phyloP scores from a whole-genome alignment of 2,888 invertebrate species.

The Meliscaeva auricollis region DNA sequence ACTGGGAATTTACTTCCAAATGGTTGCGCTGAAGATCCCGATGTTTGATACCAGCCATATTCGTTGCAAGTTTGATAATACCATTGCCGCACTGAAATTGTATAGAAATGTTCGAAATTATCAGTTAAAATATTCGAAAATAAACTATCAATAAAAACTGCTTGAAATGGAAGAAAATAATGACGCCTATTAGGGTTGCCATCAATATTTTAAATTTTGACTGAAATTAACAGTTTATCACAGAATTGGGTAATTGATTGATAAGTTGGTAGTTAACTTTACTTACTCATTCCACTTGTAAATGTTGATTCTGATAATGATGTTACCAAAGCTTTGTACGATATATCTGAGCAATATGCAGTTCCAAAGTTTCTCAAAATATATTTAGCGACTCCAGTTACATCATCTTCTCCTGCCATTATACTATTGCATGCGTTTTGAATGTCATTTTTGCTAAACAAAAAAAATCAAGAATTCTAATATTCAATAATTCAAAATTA shows the following conservation, averaged over 20 bases:
- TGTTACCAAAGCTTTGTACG: slow-evolving; percentile 78
- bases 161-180: too few relatives aligned
- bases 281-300: slow-evolving; percentile 77
- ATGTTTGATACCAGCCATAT: slow-evolving; percentile 93
- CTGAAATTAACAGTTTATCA: too few relatives aligned
- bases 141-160: too few relatives aligned
- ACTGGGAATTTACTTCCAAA: slow-evolving; percentile 83
- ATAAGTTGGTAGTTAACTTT: too few relatives aligned
- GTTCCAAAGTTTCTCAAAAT: slow-evolving; percentile 69
- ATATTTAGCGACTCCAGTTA: slow-evolving; percentile 79
- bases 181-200: too few relatives aligned
- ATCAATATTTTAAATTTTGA: too few relatives aligned
- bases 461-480: neutral
- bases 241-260: too few relatives aligned
- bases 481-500: neutral
- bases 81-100: slow-evolving; percentile 88
- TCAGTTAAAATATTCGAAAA: too few relatives aligned
- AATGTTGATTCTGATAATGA: slow-evolving; percentile 77
- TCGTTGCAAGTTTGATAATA: slow-evolving; percentile 94
- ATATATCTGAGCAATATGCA: slow-evolving; percentile 78
- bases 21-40: slow-evolving; percentile 86
- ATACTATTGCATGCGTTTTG: slow-evolving; percentile 77
- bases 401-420: slow-evolving; percentile 78
- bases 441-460: slow-evolving; percentile 77
- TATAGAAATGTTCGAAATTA: neutral